Base-by-base conservation (phyloP, 2,113 vertebrate genomes). In the Sula dactylatra region DNA sequence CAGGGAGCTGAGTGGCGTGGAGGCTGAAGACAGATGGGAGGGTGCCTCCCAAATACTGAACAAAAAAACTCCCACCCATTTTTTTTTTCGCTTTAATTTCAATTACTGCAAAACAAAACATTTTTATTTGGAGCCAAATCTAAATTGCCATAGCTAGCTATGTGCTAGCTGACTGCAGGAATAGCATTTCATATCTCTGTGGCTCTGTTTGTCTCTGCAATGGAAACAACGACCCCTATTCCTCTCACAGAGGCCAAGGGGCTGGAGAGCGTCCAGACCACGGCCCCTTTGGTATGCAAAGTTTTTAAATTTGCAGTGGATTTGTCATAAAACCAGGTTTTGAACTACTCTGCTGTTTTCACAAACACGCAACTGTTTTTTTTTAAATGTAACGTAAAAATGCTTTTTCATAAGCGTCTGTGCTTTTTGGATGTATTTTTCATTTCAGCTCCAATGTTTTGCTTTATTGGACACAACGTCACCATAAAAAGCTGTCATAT, bases 1-100 rank as follows among this genome's bases (percentile, higher is more conserved):
- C 1, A 1, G 31, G 54, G 67, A 61, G 38, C 49, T 3, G 34
- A 86, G 50, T 14, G 16, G 9, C 8, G 5, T 0, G 0, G 87
- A 78, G 36, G 36, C 64, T 89, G 81, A 77, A 88, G 54, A 25
- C 4, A 7, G 40, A 84, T 27, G 44, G 1, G 9, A 69, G 26
- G 8, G 40, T 67, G 32, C 40, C 25, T 92, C 74, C 31, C 10
- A 62, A 56, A 55, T 36, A 22, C 40, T 19, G 19, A 64, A 62
- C 40, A 31, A 13, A n/a, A 24, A 11, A 40, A n/a, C 49, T 4
- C 6, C 10, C 25, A 6, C n/a, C 12, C 12, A 1, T 26, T 8
- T 26, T 54, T 16, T 55, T 12, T 2, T 7, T 19, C 9, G 31
- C n/a, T 36, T 89, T 54, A 15, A 49, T 87, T 50, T 67, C 0